A percentile compares a stretch with the other conserved stretches of the same genome.
Evolutionary conservation across 2,113 vertebrate genomes (phyloP).

Genomic region (Chaetodon auriga): DNA sequence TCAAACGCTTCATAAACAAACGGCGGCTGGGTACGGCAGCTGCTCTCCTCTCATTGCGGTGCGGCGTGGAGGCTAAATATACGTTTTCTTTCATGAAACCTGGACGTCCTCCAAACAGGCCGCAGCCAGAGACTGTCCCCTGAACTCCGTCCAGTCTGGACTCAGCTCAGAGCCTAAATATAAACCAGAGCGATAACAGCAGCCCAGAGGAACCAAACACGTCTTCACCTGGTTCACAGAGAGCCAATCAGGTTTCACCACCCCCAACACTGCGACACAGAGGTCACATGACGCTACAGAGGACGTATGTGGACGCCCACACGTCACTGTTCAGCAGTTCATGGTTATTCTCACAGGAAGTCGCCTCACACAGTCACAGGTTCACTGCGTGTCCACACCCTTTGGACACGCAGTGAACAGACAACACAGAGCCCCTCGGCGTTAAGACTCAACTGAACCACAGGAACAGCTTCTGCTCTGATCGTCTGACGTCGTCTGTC

Average conservation of each 20-base stretch:
- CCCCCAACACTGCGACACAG: neutral
- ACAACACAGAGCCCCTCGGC: no score
- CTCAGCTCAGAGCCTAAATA: neutral
- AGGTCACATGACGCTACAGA: conserved; percentile 4
- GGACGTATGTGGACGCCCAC: neutral
- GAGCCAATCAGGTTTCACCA: neutral
- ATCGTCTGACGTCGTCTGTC: no score
- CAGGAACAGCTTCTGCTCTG: no score
- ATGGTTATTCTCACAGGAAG: no score
- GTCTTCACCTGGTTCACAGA: conserved; percentile 15
- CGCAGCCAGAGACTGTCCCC: conserved; percentile 3
- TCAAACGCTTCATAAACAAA: conserved; percentile 28
- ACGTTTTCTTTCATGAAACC: neutral
- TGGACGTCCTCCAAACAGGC: conserved; percentile 24
- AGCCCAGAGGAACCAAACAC: neutral
- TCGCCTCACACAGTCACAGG: no score
- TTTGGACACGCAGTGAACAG: no score
- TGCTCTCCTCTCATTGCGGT: conserved; percentile 22
- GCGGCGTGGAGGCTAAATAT: conserved; percentile 9
- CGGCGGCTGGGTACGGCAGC: conserved; percentile 10
- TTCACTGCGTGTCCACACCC: no score
- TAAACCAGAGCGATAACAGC: neutral
- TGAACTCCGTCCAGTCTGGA: neutral
- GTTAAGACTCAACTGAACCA: no score
- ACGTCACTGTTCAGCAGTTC: no score